Evolutionary conservation across 2,888 invertebrate genomes (phyloP), one percentile per base, ranked within the genome.

Genomic region (Meiosimyza decipiens): DNA sequence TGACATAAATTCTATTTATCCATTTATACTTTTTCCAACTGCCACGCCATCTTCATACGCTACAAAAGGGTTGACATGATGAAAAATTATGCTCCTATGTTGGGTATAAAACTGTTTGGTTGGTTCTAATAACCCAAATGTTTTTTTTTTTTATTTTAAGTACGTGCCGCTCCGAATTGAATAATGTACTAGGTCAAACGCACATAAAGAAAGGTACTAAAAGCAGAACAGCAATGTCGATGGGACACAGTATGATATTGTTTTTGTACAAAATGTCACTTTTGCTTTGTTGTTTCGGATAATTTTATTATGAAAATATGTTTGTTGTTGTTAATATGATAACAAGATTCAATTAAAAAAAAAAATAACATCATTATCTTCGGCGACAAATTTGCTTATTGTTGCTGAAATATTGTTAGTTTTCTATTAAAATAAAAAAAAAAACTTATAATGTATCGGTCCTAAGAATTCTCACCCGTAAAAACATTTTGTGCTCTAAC

Each of bases 81-180:
- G n/a, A n/a, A n/a, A n/a, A n/a, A n/a, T n/a, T n/a, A 2, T 22
- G 3, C 1, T 22, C 1, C 3, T 22, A 1, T 22, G 49, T 12
- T 5, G 64, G 33, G 55, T 55, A 54, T n/a, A 49, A 69, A 60
- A 69, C 50, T 47, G 57, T 57, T 50, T 69, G 59, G 69, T 51
- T 69, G 62, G 69, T 54, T 18, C 28, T 69, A 60, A 52, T 69
- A 69, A 62, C 59, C 69, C 33, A 52, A 69, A 69, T 50, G 51
- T 40, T 69, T 69, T 69, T 69, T 69, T 69, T 60, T 69, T 60
- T 69, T 50, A 54, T 57, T 28, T 28, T 3, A 55, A 55, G 55
- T 49, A 55, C 40, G 67, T n/a, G 55, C 66, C 22, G 40, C 16
- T 33, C 40, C 28, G 12, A 28, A 52, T 33, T 22, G 54, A 16